A percentile compares a stretch with the other conserved stretches of the same genome.
Evolutionary conservation across 2,113 vertebrate genomes (phyloP).

Genomic region (Irena cyanogastra): DNA sequence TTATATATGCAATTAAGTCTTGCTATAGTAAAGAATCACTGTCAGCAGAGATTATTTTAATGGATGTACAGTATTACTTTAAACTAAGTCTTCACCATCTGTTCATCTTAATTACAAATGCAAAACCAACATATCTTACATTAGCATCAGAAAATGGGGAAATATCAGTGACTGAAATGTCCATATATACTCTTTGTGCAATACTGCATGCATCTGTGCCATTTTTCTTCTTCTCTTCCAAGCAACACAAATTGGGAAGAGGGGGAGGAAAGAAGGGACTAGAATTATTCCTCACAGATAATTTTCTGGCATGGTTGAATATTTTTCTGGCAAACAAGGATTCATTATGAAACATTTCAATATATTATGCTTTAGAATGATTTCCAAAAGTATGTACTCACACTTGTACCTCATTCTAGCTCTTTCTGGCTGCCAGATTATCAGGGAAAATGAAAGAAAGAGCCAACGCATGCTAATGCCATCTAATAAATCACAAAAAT

Average conservation of each 20-base stretch:
- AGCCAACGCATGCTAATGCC: constrained; percentile 18
- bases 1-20: constrained; percentile 76
- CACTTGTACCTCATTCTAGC: constrained; percentile 18
- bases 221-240: constrained; percentile 45
- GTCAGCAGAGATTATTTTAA: constrained; percentile 79
- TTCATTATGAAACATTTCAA: constrained; percentile 70
- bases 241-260: constrained; percentile 57
- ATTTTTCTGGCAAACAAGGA: constrained; percentile 62
- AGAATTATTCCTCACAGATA: constrained; percentile 51
- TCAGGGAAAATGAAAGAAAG: constrained; percentile 17
- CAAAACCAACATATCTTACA: constrained; percentile 77
- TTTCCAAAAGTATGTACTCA: constrained; percentile 54
- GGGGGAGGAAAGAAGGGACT: constrained; percentile 25
- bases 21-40: constrained; percentile 70
- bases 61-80: constrained; percentile 78
- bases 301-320: constrained; percentile 63
- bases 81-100: constrained; percentile 77
- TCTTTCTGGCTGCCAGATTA: constrained; percentile 33
- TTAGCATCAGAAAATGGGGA: constrained; percentile 79
- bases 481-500: constrained; percentile 38
- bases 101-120: constrained; percentile 80
- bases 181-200: constrained; percentile 74
- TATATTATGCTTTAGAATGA: constrained; percentile 46
- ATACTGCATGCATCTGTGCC: constrained; percentile 72
- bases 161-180: constrained; percentile 73